Base-by-base conservation (phyloP, 2,113 vertebrate genomes). In the Lamprologus lemairii region DNA sequence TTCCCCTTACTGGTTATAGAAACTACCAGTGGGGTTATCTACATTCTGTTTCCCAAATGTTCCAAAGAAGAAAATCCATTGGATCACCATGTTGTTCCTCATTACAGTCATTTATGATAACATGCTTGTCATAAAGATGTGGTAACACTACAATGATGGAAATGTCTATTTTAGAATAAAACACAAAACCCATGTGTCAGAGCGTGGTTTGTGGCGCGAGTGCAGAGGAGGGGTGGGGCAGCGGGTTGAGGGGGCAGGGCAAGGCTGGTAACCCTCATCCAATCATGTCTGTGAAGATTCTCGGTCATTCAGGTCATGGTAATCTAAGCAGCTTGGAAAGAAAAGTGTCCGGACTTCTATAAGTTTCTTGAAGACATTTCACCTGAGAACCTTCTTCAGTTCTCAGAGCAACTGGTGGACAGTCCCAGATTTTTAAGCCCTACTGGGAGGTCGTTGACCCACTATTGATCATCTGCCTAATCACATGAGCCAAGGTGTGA, bases 121-220 rank as follows among this genome's bases (percentile, higher is more conserved):
- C 40, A 45, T 42, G 17, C 1, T 17, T 9, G 8, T 47, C 40
- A 23, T 14, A 23, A 2, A 23, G 11, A 42, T 42, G 63, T 40
- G 33, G 63, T n/a, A 68, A 68, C 5, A 16, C 35, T 42, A 3
- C 5, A 65, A 35, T 5, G 65, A 23, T 1, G 12, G 12, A 42
- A 71, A 71, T 3, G n/a, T 68, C 12, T 68, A 63, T 33, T 63
- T 63, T 19, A 63, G 16, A 63, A 63, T 63, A 63, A 63, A 63
- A 33, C 28, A 63, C 14, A 40, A 68, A 37, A n/a, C 33, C 60
- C 33, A 68, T 68, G 19, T 21, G 11, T 12, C 19, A 68, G 63
- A 40, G 2, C 0, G 4, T 19, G 2, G 58, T 63, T 35, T 2
- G 58, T 63, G 31, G 31, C 31, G 0, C 9, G 2, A 33, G 16